phyloP scores from a whole-genome alignment of 1,140 invertebrate species.

The Scaptomyza montana region DNA sequence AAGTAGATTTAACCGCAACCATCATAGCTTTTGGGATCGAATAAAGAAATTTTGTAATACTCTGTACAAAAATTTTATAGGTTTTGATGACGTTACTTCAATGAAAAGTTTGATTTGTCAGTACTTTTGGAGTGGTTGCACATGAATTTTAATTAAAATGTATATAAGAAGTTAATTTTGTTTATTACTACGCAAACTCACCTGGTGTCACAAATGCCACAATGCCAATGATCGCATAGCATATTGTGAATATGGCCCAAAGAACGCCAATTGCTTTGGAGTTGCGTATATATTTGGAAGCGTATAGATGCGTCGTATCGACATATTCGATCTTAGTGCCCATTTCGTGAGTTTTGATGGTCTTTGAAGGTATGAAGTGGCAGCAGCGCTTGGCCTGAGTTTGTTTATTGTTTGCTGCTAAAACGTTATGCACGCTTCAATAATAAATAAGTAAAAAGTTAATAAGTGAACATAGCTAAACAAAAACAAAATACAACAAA shows the following conservation, averaged over 20 bases:
- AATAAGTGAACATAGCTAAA: constrained; percentile 20
- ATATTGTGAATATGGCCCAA: constrained; percentile 98
- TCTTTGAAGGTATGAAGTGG: neutral
- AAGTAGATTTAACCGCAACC: no score
- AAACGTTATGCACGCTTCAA: constrained; percentile 47
- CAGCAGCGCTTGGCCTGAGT: constrained; percentile 1
- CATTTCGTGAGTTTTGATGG: constrained; percentile 85
- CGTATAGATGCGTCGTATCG: constrained; percentile 94
- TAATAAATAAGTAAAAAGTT: constrained; percentile 45
- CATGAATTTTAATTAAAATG: no score
- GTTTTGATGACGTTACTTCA: no score
- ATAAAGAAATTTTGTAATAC: no score
- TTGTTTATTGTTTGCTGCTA: constrained; percentile 43
- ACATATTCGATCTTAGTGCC: constrained; percentile 96
- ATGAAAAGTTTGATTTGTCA: no score
- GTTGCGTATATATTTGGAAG: constrained; percentile 96
- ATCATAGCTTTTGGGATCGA: no score
- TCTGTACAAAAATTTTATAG: no score
- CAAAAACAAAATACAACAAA: constrained; percentile 12
- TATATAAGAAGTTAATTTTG: no score
- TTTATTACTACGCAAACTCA: constrained; percentile 34
- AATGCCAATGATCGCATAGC: constrained; percentile 97
- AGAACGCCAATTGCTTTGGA: constrained; percentile 97
- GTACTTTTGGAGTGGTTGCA: no score
- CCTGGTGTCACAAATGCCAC: constrained; percentile 96